Base-by-base conservation (phyloP, 2,113 vertebrate species). In the Microcebus jonahi region DNA sequence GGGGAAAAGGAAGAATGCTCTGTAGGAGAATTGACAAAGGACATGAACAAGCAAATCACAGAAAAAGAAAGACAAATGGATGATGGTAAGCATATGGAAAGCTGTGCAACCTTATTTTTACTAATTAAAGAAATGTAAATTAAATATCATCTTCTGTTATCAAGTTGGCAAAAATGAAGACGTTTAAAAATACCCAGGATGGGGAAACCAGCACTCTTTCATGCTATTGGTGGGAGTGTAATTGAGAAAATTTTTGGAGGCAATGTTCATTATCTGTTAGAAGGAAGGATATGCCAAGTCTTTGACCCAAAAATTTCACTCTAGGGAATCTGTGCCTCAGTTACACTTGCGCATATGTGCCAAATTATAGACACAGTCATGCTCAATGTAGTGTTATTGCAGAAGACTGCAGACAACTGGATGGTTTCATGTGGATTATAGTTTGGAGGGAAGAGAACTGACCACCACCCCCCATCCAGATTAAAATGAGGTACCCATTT, bases 141-240 rank as follows among this genome's bases (percentile, higher is more conserved):
- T 63, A 94, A 84, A 86, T 76, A 68, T 45, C 29, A 59, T 84
- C 65, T 91, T 67, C 79, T 88, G 29, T 92, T 79, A 92, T 48
- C 80, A 75, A n/a, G 53, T 48, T 79, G 84, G 95, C 65, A 94
- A 73, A 90, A 85, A 80, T 85, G 57, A 92, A 91, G n/a, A 93
- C 42, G 23, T 88, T 89, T 63, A 83, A 55, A 84, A 36, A 68
- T 81, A 71, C 8, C 4, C 45, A n/a, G 29, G 42, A 29, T 79
- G 25, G 20, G 20, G 57, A 93, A 68, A 85, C 42, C 8, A 13
- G 79, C 50, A 42, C 57, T 81, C 42, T 61, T 86, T 85, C 92
- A 29, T 89, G 77, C 65, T 85, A 0, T 59, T 89, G 59, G 50
- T 79, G 55, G 27, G 71, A 23, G 48, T 61, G 73, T 89, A 29